Conservation (phyloP, 2,888 invertebrate genomes). For the Polydesmus complanatus region DNA sequence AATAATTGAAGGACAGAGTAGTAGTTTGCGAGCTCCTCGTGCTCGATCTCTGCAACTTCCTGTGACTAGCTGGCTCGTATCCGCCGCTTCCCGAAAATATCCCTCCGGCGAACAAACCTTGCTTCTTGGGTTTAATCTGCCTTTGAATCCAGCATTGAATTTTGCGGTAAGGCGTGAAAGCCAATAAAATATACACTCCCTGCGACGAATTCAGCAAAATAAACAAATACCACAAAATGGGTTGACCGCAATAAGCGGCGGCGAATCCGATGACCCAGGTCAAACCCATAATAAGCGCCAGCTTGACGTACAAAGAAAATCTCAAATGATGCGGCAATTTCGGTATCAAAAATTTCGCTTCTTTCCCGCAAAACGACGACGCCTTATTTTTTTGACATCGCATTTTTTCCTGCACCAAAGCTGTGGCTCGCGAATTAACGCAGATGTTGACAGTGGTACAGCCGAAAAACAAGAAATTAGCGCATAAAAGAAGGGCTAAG, state of each 20-base stretch:
- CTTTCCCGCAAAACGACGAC: background rate
- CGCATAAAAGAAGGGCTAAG: conserved; percentile 2
- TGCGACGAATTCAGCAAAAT: conserved; percentile 27
- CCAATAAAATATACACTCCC: conserved; percentile 26
- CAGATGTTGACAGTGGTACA: conserved; percentile 1
- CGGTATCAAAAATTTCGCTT: background rate
- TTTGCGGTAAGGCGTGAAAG: conserved; percentile 10
- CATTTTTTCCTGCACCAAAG: background rate
- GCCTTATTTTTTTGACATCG: background rate
- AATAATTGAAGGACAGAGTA: background rate
- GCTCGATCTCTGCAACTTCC: conserved; percentile 4
- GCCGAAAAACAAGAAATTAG: background rate
- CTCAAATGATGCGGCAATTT: background rate
- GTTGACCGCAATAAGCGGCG: conserved; percentile 20
- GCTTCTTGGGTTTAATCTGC: background rate
- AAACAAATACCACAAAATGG: conserved; percentile 27
- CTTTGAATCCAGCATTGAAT: background rate
- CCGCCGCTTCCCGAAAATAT: too few species aligned
- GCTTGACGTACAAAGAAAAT: conserved; percentile 12
- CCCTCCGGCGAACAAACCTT: background rate
- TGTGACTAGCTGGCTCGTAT: background rate
- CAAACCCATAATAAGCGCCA: conserved; percentile 28
- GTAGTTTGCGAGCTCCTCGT: conserved; percentile 5
- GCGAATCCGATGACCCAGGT: conserved; percentile 28
- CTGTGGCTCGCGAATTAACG: conserved; percentile 1